phyloP scores from a whole-genome alignment of 2,797 vertebrate genomes.

The Tenualosa thibaudeaui region DNA sequence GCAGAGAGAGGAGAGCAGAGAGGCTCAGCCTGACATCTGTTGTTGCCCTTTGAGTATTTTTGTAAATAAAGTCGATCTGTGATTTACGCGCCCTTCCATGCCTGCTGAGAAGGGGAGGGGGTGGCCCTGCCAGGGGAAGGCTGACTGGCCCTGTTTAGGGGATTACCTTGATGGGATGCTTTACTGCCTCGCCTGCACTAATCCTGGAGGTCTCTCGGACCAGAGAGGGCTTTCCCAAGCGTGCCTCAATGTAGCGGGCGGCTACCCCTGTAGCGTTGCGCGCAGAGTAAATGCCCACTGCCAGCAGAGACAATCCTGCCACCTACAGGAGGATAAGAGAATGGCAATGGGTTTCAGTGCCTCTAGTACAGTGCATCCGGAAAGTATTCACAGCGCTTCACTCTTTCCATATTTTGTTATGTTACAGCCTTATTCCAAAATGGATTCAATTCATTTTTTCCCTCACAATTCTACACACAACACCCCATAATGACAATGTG shows the following conservation, averaged over 20 bases:
- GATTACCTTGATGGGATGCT: constrained; percentile 88
- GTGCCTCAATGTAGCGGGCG: constrained; percentile 87
- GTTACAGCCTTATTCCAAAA: no score
- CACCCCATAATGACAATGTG: no score
- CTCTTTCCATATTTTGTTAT: no score
- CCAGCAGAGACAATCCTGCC: constrained; percentile 89
- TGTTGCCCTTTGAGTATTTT: neutral
- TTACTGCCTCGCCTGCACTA: constrained; percentile 82
- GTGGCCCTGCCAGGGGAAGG: no score
- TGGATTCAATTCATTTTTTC: no score
- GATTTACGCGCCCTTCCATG: neutral
- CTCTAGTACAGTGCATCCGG: neutral
- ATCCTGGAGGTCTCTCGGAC: constrained; percentile 93
- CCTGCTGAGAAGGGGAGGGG: neutral
- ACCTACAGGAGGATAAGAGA: constrained; percentile 71
- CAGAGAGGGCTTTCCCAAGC: constrained; percentile 92
- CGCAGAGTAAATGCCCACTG: constrained; percentile 90
- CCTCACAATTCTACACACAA: no score
- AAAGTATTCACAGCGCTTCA: no score
- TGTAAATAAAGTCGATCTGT: constrained; percentile 12
- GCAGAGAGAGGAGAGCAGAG: neutral
- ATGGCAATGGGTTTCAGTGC: neutral
- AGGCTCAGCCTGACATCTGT: neutral
- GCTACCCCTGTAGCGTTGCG: constrained; percentile 87
- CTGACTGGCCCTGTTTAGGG: neutral